Conservation (phyloP, 1,140 invertebrate species). For the Drosophila chauvacae region DNA sequence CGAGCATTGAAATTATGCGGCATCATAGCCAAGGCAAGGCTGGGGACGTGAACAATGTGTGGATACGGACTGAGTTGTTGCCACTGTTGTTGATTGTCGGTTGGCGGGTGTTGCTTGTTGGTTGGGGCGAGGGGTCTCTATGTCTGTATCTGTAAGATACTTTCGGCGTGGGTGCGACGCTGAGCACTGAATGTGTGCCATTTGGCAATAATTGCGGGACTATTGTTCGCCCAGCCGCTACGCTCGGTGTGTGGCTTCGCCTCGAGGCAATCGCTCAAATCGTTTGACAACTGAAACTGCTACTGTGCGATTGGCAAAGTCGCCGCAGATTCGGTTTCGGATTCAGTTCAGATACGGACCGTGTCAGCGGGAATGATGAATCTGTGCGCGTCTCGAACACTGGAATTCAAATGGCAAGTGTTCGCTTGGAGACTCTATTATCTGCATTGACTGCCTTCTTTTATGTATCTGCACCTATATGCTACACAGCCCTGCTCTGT, state of each 20-base stretch:
- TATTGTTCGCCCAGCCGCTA: constrained; percentile 68
- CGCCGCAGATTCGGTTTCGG: constrained; percentile 11
- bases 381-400: constrained; percentile 40
- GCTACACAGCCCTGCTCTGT: neutral
- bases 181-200: constrained; percentile 51
- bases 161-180: constrained; percentile 40
- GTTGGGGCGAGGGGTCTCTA: constrained; percentile 38
- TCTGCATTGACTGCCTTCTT: constrained; percentile 45
- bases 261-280: constrained; percentile 79
- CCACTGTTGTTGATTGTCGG: constrained; percentile 38
- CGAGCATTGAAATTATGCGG: constrained; percentile 65
- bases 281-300: constrained; percentile 79
- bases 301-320: constrained; percentile 64
- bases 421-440: constrained; percentile 27
- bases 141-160: constrained; percentile 43
- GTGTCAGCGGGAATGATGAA: constrained; percentile 58
- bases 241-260: constrained; percentile 78
- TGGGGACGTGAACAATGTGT: constrained; percentile 30
- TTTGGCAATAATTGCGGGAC: constrained; percentile 79
- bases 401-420: constrained; percentile 63
- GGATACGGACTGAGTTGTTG: constrained; percentile 45
- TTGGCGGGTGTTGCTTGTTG: neutral
- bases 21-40: constrained; percentile 57
- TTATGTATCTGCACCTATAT: constrained; percentile 23
- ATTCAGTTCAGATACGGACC: constrained; percentile 18